Conservation (phyloP, 2,888 invertebrate genomes). For the Lasioglossum leucozonium region DNA sequence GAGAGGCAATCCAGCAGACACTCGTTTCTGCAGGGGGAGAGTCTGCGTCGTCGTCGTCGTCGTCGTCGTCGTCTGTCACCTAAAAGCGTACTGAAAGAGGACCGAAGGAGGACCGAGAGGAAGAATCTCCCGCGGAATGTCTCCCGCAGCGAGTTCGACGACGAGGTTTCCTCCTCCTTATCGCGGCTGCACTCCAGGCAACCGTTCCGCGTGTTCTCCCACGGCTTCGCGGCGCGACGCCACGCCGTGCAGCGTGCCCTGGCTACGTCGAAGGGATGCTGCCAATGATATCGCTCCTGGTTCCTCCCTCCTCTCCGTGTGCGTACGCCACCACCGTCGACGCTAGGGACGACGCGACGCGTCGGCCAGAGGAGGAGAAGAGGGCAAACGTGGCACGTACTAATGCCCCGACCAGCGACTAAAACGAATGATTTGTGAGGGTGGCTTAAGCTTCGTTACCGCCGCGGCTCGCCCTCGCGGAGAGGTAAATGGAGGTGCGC, state of each 20-base stretch:
- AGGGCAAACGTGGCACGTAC: conserved; percentile 48
- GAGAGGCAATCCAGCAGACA: conserved; percentile 55
- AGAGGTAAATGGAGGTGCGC: conserved; percentile 66
- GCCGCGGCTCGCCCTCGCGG: conserved; percentile 60
- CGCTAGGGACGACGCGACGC: background rate
- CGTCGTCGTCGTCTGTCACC: conserved; percentile 28
- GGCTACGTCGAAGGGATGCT: conserved; percentile 17
- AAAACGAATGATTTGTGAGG: conserved; percentile 80
- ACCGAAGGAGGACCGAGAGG: conserved; percentile 17
- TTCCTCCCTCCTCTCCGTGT: background rate
- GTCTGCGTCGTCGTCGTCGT: conserved; percentile 4
- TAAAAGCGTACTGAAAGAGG: conserved; percentile 10
- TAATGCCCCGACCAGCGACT: conserved; percentile 68
- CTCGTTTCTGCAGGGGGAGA: conserved; percentile 39
- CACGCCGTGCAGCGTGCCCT: background rate
- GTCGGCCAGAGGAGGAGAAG: background rate
- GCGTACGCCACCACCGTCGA: background rate
- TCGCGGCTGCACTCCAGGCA: conserved; percentile 38
- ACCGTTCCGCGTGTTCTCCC: conserved; percentile 17
- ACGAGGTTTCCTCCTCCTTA: conserved; percentile 33
- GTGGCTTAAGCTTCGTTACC: conserved; percentile 79
- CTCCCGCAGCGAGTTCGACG: conserved; percentile 46
- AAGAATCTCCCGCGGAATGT: conserved; percentile 47
- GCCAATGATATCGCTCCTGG: conserved; percentile 33
- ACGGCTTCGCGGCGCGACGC: background rate